Evolutionary conservation across 1,140 invertebrate genomes (phyloP), one percentile per base, ranked within the genome.

Genomic region (Oncopodura yosiiana): DNA sequence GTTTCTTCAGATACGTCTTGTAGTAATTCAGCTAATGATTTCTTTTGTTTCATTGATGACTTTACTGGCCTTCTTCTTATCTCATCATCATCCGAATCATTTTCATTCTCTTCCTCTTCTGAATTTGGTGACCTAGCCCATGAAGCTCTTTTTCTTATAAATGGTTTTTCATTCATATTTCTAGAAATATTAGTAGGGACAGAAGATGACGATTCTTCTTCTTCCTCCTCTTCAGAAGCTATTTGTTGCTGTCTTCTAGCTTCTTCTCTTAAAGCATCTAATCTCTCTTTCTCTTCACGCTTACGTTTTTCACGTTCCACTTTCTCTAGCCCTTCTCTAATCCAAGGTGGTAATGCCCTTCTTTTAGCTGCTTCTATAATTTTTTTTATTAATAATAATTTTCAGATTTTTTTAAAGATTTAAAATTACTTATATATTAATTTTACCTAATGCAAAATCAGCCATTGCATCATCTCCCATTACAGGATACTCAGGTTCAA

Each of bases 291-390:
- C 69, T 94, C 87, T 57, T 88, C 73, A 63, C 89, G 87, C 65
- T 84, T 89, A 65, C 84, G 81, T 70, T 96, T 96, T 62, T 96
- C 92, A 43, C 85, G 75, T 72, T 97, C 93, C 88, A 96, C 95
- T 75, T 96, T 96, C 69, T 96, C 93, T 53, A 97, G 72, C 30
- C 93, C 90, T 75, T 94, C 89, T 65, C 91, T 74, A 56, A 97
- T 95, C 94, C 94, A 98, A 4, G 86, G 86, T 39, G 94, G 94
- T 23, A 98, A 76, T 66, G 87, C 82, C 67, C 90, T 83, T 29
- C 91, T 74, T 71, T 93, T 94, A 24, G 84, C 85, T 23, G 90
- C 88, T 76, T 96, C 92, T 74, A 78, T 66, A 52, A 19, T n/a
- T n/a, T 9, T 9, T 34, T 34, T 34, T 34, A n/a, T 34, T 34